Base-by-base conservation (phyloP, 2,888 invertebrate species). In the Alitta virens region DNA sequence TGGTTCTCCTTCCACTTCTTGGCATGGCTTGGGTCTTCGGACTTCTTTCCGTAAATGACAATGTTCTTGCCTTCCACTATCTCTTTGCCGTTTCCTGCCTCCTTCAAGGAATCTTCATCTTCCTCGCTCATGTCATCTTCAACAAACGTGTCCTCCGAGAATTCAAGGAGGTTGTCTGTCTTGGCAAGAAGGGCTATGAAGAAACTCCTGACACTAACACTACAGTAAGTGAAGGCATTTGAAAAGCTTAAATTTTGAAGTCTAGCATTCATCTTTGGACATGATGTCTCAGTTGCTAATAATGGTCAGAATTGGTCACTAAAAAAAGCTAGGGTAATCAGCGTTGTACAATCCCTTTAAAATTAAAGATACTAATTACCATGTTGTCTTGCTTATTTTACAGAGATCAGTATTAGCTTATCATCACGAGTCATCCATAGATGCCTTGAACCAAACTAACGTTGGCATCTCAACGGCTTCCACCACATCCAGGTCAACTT, bases 401-500 rank as follows among this genome's bases (percentile, higher is more conserved):
- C 74, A 82, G 88, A 87, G 92, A 70, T 92, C 92, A 1, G 91
- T 92, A 0, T 82, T 92, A 67, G 90, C 92, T 1, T 92, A 92
- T 77, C 89, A 91, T 64, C 89, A 91, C 65, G 87, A 87, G 76
- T 79, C 82, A 2, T 79, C 80, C 3, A 75, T 78, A 54, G 80
- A 81, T 51, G 79, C 78, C 38, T 65, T 82, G 57, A 74, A 78
- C 50, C 76, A 81, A 2, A 68, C 74, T 42, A 81, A 79, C 79
- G 89, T 94, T 66, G 96, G 95, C 38, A 94, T 96, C 72, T 94
- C 95, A 14, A 93, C 94, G 0, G 94, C 94, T 0, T 94, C 94
- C 64, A 96, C 95, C 0, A 96, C 96, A 0, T 94, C 94, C 1
- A 86, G 94, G 68, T 94, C 94, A 33, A 95, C 95, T 0, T 94